phyloP scores from a whole-genome alignment of 2,113 vertebrate genomes.

The Percina caprodes region DNA sequence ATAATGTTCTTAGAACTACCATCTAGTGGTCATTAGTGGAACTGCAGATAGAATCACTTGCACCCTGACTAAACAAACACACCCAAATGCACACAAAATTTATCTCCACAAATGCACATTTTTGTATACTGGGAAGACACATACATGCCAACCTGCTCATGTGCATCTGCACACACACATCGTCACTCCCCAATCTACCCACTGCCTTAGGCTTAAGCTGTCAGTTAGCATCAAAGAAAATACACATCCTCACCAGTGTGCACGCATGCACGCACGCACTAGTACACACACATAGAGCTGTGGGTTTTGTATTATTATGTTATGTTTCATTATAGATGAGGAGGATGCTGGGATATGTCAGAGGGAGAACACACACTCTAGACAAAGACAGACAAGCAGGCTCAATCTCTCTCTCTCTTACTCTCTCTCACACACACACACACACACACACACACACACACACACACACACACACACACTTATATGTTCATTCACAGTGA shows the following conservation, averaged over 20 bases:
- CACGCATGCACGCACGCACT: not conserved
- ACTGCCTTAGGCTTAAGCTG: conserved; percentile 64
- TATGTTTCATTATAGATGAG: conserved; percentile 76
- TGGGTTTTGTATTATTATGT: conserved; percentile 61
- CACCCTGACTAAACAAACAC: not conserved
- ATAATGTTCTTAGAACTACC: conserved; percentile 8
- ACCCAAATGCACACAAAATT: not conserved
- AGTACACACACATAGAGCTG: conserved; percentile 27
- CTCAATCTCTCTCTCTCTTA: conserved; percentile 1
- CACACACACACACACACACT: conserved; percentile 12
- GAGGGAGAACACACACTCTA: conserved; percentile 33
- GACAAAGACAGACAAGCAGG: conserved; percentile 28
- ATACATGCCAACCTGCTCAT: conserved; percentile 32
- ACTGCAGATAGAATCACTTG: conserved; percentile 16
- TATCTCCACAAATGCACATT: not conserved
- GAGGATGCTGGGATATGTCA: conserved; percentile 65
- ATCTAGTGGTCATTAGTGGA: conserved; percentile 42
- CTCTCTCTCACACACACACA: not conserved
- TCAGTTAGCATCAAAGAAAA: conserved; percentile 58
- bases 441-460: conserved; percentile 20
- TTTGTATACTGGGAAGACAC: not conserved
- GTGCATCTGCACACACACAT: conserved; percentile 29
- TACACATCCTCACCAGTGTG: conserved; percentile 15
- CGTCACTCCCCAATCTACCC: conserved; percentile 28
- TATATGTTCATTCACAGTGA: conserved; percentile 32